These are phyloP conservation scores for Nipponacmea schrenckii DNA, from an alignment of 2,888 invertebrate species.

Conservation along the genomic window DNA sequence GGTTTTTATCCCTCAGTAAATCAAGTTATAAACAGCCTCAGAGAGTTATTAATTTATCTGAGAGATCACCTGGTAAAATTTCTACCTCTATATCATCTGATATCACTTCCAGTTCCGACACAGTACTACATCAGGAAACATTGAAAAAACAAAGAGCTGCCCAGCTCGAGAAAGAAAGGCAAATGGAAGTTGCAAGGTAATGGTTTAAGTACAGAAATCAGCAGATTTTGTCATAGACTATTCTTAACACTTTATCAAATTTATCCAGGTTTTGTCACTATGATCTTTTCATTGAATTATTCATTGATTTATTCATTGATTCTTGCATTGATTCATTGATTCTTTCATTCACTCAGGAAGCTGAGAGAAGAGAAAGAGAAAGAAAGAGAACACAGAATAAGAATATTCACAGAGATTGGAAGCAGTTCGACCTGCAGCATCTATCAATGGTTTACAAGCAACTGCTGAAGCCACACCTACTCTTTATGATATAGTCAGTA, in stretches of 20 bases:
- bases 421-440: constrained; percentile 50
- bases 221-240: no score
- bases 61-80: not conserved
- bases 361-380: constrained; percentile 48
- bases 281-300: not conserved
- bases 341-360: constrained; percentile 34
- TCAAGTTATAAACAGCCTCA: constrained; percentile 36
- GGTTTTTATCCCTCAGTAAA: not conserved
- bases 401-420: constrained; percentile 52
- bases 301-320: not conserved
- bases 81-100: not conserved
- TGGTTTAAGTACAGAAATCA: no score
- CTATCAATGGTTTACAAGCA: constrained; percentile 50
- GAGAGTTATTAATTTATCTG: constrained; percentile 45
- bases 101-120: not conserved
- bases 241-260: no score
- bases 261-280: not conserved
- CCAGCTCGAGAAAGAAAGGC: constrained; percentile 45
- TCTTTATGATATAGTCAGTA: constrained; percentile 58
- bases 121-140: constrained; percentile 22
- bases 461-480: constrained; percentile 58
- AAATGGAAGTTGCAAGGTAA: constrained; percentile 50
- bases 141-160: constrained; percentile 29
- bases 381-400: constrained; percentile 46
- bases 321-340: not conserved